phyloP scores from a whole-genome alignment of 2,113 vertebrate species.

The Camelus dromedarius region DNA sequence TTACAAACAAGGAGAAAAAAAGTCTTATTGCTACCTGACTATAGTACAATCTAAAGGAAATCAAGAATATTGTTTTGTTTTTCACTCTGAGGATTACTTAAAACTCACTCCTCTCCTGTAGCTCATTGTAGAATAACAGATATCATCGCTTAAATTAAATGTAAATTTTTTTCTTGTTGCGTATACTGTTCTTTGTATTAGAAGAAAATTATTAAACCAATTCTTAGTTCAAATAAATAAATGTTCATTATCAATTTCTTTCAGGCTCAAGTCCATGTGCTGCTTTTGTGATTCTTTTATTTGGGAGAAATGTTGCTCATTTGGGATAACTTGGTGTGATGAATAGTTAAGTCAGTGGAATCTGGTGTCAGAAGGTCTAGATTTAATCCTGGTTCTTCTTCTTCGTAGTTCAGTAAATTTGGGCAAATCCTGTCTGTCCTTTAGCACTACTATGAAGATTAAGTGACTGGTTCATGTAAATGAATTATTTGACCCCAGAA shows the following conservation, averaged over 20 bases:
- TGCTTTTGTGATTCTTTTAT: background rate
- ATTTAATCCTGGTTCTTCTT: background rate
- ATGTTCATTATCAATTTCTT: background rate
- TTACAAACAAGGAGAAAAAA: background rate
- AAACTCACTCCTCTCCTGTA: background rate
- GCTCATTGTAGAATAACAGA: background rate
- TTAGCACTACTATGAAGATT: background rate
- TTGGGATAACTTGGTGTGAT: background rate
- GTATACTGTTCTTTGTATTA: background rate
- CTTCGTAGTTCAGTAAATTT: background rate
- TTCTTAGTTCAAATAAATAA: conserved; percentile 31
- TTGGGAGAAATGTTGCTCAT: background rate
- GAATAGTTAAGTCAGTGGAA: background rate
- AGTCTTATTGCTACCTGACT: background rate
- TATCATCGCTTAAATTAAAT: background rate
- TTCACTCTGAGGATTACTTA: background rate
- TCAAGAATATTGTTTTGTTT: background rate
- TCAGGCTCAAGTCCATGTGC: background rate
- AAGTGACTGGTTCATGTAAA: background rate
- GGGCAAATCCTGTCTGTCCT: background rate
- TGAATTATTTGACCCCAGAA: background rate
- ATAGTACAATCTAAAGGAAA: background rate
- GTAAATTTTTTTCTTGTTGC: background rate
- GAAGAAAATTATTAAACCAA: background rate
- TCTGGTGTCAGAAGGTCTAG: background rate